Base-by-base conservation (phyloP, 2,113 vertebrate genomes). In the Thryonomys swinderianus region DNA sequence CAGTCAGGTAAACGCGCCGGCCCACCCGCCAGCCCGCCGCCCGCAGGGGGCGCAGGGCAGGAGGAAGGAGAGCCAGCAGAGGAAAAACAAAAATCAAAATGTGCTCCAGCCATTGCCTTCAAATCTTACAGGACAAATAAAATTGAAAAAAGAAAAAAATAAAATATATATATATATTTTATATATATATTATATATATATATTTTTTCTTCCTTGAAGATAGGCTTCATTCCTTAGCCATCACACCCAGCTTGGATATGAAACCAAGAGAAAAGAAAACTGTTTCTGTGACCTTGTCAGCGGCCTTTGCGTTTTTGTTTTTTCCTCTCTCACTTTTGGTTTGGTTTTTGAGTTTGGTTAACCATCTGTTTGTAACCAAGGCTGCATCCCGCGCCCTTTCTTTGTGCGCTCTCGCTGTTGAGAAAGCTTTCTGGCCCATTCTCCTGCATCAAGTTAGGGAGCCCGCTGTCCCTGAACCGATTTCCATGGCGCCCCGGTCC, bases 1-100 rank as follows among this genome's bases (percentile, higher is more conserved):
- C 98, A 99, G 99, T 99, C 99, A 99, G 99, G 99, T 99, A 99
- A 99, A 98, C 97, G 98, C 98, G 96, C 98, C 97, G 96, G 96
- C 91, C 66, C 76, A 71, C 93, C 95, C 30, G 62, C 94, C 93
- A 83, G n/a, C 96, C 76, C 48, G 48, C 55, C 62, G 94, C 93
- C 82, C 48, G 93, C 76, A 42, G 93, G 97, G 94, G 88, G 79
- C 96, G 1, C 32, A 79, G 96, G 95, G 95, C 91, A 69, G 83
- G 55, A 95, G 92, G 81, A 97, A 82, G 95, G 96, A 97, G 97
- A 98, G 98, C 97, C 86, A 42, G 86, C 91, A 94, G 96, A 97
- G 96, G 96, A 95, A 93, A 97, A 93, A 85, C 93, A 96, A 93
- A 96, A 95, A 59, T 86, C 93, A 97, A 30, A 96, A 67, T 13